Percentiles rank a stretch among this genome's conserved stretches.
These are phyloP conservation scores for Zaprionus ornatus DNA, from an alignment of 1,140 invertebrate genomes.

Conservation along the genomic window DNA sequence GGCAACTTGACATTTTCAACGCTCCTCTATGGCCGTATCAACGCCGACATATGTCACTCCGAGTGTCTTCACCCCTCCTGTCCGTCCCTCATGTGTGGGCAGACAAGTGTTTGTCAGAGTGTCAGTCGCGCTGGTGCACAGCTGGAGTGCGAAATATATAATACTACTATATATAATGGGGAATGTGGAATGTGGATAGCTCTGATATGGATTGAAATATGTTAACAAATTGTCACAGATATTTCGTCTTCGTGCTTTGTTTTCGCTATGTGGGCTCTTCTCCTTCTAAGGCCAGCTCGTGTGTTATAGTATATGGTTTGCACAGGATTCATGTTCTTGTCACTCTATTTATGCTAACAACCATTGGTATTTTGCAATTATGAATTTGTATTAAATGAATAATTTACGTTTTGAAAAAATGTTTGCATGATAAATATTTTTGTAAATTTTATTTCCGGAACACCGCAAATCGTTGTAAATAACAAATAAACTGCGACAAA, in stretches of 20 bases:
- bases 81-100: constrained; percentile 7
- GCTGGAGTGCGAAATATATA: constrained; percentile 32
- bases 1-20: constrained; percentile 47
- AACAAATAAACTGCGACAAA: background rate
- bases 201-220: constrained; percentile 17
- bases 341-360: background rate
- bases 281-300: background rate
- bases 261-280: background rate
- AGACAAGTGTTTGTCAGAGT: constrained; percentile 43
- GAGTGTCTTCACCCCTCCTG: background rate
- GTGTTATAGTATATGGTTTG: background rate
- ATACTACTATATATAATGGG: constrained; percentile 9
- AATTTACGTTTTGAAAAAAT: background rate
- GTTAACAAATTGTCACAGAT: constrained; percentile 29
- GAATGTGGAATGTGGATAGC: constrained; percentile 13
- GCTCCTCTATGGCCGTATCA: constrained; percentile 23
- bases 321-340: background rate
- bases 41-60: constrained; percentile 40
- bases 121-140: constrained; percentile 38
- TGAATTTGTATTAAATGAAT: background rate
- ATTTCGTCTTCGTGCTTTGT: constrained; percentile 3
- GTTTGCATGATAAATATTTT: background rate
- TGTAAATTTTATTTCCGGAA: background rate
- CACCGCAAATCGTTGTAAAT: background rate
- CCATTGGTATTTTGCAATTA: background rate